phyloP scores from a whole-genome alignment of 2,113 vertebrate genomes.

The Chloropsis hardwickii region DNA sequence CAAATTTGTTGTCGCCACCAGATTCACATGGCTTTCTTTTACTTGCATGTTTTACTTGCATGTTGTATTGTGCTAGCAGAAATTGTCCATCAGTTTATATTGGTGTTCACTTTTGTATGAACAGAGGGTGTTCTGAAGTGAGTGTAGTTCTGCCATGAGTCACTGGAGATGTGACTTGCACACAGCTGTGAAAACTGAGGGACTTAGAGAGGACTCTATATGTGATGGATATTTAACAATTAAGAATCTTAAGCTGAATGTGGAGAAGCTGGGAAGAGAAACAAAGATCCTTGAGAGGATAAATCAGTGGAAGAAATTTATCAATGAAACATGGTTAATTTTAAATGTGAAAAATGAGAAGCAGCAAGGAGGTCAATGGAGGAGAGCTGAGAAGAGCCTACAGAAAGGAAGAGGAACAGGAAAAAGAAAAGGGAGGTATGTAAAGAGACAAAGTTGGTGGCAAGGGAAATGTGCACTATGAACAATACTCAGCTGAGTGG shows the following conservation, averaged over 20 bases:
- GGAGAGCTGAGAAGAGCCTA: background rate
- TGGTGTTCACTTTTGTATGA: background rate
- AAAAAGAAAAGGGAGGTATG: background rate
- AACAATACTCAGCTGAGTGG: background rate
- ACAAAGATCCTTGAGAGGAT: background rate
- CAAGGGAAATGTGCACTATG: background rate
- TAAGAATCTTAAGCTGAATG: background rate
- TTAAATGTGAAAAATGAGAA: background rate
- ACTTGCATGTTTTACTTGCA: background rate
- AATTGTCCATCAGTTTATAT: background rate
- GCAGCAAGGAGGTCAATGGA: background rate
- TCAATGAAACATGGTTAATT: background rate
- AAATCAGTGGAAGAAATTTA: background rate
- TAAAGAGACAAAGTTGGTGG: background rate
- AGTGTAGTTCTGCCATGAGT: background rate
- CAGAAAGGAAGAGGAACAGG: background rate
- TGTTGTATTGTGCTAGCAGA: background rate
- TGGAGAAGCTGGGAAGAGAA: background rate
- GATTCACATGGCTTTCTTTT: background rate
- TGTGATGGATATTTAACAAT: background rate
- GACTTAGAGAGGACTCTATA: background rate
- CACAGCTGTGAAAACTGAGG: background rate
- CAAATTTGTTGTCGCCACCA: background rate
- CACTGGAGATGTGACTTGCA: background rate
- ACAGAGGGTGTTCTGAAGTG: background rate